Evolutionary conservation across 2,797 vertebrate species (phyloP).

Genomic region (Adrianichthys oophorus): DNA sequence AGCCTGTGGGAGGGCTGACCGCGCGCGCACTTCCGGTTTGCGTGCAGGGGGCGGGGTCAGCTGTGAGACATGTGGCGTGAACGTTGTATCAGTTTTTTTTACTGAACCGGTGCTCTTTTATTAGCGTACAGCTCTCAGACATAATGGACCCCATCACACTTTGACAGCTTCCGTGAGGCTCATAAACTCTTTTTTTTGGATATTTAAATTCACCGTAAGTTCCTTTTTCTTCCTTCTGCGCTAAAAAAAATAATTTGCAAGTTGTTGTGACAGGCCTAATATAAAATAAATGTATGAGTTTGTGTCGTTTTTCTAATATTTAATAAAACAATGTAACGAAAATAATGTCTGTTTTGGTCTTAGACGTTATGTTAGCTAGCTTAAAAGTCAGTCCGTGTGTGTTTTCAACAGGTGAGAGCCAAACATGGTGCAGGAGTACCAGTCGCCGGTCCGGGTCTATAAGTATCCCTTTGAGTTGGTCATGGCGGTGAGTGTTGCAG

Average conservation of each 20-base stretch:
- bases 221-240: background rate
- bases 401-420: constrained; percentile 29
- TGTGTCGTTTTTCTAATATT: no score
- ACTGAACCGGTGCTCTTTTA: no score
- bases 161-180: background rate
- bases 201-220: background rate
- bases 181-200: background rate
- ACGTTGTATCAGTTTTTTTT: no score
- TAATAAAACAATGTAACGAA: no score
- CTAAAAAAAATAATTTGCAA: background rate
- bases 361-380: no score
- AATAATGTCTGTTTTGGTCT: no score
- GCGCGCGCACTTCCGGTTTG: constrained; percentile 24
- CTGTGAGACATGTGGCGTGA: background rate
- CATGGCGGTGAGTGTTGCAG: constrained; percentile 88
- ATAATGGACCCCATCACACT: background rate
- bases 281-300: no score
- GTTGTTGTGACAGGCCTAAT: background rate
- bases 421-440: constrained; percentile 96
- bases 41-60: constrained; percentile 31
- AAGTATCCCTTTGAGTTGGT: constrained; percentile 93
- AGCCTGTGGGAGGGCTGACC: no score
- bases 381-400: background rate
- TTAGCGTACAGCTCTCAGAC: background rate
- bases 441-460: constrained; percentile 93